Percentiles rank a stretch among this genome's conserved stretches.
Evolutionary conservation across 1,140 invertebrate species (phyloP).

Genomic region (Orussus abietinus): DNA sequence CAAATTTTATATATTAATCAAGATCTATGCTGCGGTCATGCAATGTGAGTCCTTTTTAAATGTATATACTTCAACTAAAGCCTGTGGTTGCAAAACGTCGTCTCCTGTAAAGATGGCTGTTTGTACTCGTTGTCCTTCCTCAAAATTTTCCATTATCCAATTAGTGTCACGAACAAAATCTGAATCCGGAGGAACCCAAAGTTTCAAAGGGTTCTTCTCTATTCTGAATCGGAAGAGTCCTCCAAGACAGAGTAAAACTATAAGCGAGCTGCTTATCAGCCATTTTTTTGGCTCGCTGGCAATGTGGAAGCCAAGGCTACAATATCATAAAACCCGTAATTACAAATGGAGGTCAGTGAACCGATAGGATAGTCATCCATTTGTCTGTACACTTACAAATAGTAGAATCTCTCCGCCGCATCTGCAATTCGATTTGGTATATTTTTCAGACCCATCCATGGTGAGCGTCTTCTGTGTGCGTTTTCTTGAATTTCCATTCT

Average conservation of each 20-base stretch:
- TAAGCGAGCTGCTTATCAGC: conserved; percentile 36
- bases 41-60: not conserved
- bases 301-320: conserved; percentile 41
- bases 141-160: conserved; percentile 68
- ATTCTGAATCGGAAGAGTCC: conserved; percentile 43
- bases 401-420: conserved; percentile 39
- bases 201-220: conserved; percentile 65
- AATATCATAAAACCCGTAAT: conserved; percentile 12
- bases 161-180: conserved; percentile 66
- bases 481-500: too few species aligned
- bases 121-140: conserved; percentile 61
- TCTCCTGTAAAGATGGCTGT: conserved; percentile 61
- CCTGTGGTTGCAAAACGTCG: conserved; percentile 62
- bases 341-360: not conserved
- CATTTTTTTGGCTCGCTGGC: conserved; percentile 37
- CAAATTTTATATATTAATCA: too few species aligned
- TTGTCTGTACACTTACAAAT: conserved; percentile 29
- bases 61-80: conserved; percentile 45
- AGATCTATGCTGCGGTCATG: not conserved
- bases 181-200: conserved; percentile 68
- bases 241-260: conserved; percentile 40
- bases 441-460: too few species aligned
- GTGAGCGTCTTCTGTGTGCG: too few species aligned
- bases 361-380: conserved; percentile 4
- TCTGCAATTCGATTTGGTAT: conserved; percentile 36